Evolutionary conservation across 2,888 invertebrate genomes (phyloP).

Genomic region (Orthosia gothica): DNA sequence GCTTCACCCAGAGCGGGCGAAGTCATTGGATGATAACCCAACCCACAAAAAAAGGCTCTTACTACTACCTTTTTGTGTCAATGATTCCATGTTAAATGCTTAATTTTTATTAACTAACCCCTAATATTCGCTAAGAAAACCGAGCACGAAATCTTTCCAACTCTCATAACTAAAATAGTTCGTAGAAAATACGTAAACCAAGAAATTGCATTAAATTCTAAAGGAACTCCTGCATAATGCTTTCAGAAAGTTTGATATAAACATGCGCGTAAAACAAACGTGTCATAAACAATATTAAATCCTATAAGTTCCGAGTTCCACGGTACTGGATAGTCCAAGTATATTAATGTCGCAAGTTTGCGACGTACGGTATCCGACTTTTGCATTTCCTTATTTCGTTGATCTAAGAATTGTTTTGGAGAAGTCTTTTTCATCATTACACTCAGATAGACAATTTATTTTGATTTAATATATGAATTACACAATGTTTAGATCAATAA

Average conservation of each 20-base stretch:
- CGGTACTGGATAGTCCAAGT: slow-evolving; percentile 70
- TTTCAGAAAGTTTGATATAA: slow-evolving; percentile 78
- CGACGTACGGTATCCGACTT: slow-evolving; percentile 81
- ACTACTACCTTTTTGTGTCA: too few species aligned
- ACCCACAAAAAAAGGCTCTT: too few species aligned
- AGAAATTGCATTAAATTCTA: slow-evolving; percentile 62
- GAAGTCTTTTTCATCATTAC: slow-evolving; percentile 15
- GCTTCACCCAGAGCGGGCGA: too few species aligned
- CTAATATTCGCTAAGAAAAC: not conserved
- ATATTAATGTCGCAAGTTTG: slow-evolving; percentile 85
- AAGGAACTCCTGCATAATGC: slow-evolving; percentile 71
- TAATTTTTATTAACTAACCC: too few species aligned
- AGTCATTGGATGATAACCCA: too few species aligned
- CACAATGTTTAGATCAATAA: too few species aligned
- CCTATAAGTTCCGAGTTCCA: slow-evolving; percentile 73
- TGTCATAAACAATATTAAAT: slow-evolving; percentile 89
- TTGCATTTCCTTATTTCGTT: slow-evolving; percentile 77
- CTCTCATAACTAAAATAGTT: slow-evolving; percentile 44
- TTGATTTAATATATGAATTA: too few species aligned
- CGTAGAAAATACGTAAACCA: slow-evolving; percentile 52
- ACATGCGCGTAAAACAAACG: slow-evolving; percentile 86
- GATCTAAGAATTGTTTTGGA: slow-evolving; percentile 61
- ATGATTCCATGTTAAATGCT: too few species aligned
- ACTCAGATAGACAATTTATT: too few species aligned
- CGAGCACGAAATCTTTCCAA: not conserved